These are phyloP conservation scores for Rhineura floridana DNA, from an alignment of 2,113 vertebrate species.

Conservation along the genomic window DNA sequence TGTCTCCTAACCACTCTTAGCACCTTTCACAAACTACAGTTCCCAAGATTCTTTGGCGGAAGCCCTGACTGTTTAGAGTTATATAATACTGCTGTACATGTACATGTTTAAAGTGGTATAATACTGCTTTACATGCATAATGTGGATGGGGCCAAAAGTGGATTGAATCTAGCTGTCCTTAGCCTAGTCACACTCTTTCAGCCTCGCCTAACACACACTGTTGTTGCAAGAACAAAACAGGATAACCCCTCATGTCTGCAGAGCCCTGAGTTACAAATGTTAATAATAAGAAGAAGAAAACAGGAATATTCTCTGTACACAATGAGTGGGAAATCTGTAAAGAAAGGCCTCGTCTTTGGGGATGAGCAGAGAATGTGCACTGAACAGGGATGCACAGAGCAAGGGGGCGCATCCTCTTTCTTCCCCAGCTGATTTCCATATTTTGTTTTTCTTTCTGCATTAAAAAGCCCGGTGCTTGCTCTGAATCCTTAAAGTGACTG, in stretches of 20 bases:
- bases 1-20: too few relatives aligned
- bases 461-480: conserved; percentile 46
- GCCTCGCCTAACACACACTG: neutral
- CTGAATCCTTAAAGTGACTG: conserved; percentile 61
- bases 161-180: too few relatives aligned
- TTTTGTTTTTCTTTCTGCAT: neutral
- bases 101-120: too few relatives aligned
- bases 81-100: too few relatives aligned
- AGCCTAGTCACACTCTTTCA: neutral
- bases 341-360: neutral
- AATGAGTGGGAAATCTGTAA: neutral
- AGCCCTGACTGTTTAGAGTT: too few relatives aligned
- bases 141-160: too few relatives aligned
- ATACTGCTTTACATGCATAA: too few relatives aligned
- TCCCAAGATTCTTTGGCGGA: too few relatives aligned
- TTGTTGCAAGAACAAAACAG: neutral
- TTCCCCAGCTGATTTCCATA: neutral
- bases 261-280: neutral
- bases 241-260: neutral
- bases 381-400: rapidly evolving
- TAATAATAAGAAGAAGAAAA: neutral
- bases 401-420: neutral
- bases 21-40: too few relatives aligned
- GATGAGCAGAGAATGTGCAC: too few relatives aligned
- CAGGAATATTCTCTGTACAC: neutral